Percentiles rank a stretch among this genome's conserved stretches.
Conservation (phyloP, 2,797 vertebrate genomes). For the Corythornis leucogaster region DNA sequence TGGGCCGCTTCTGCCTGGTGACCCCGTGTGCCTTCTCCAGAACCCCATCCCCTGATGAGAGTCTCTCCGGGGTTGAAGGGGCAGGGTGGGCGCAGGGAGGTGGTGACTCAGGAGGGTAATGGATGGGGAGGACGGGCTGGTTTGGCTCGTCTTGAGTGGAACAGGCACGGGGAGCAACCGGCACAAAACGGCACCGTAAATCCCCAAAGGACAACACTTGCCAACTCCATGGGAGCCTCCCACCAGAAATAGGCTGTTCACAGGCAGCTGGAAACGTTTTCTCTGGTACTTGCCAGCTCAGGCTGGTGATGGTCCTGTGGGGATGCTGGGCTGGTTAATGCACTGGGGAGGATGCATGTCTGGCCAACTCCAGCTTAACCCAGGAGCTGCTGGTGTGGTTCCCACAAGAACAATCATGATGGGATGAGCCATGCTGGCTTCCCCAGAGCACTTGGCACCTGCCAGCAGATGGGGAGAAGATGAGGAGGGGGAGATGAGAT, state of each 20-base stretch:
- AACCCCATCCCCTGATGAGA: neutral
- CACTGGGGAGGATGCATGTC: accelerated
- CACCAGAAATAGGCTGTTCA: constrained; percentile 54
- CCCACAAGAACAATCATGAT: accelerated
- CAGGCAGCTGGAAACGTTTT: constrained; percentile 59
- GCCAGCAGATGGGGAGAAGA: neutral
- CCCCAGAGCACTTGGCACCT: neutral
- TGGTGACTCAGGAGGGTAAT: neutral
- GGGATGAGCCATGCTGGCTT: neutral
- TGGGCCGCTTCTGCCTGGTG: neutral
- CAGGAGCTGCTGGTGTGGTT: neutral
- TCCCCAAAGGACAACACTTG: constrained; percentile 70
- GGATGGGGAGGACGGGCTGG: neutral
- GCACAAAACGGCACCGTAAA: constrained; percentile 47
- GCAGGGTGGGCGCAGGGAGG: neutral
- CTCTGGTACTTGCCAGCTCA: neutral
- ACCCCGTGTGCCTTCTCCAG: neutral
- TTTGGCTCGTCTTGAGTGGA: neutral
- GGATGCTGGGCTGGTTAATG: neutral
- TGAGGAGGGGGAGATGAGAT: neutral
- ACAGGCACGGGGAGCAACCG: neutral
- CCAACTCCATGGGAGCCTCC: constrained; percentile 20
- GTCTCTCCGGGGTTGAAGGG: neutral
- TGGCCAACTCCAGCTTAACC: neutral
- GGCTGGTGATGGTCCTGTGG: neutral